Evolutionary conservation across 2,113 vertebrate species (phyloP), one percentile per base, ranked within the genome.

Genomic region (Alectura lathami): DNA sequence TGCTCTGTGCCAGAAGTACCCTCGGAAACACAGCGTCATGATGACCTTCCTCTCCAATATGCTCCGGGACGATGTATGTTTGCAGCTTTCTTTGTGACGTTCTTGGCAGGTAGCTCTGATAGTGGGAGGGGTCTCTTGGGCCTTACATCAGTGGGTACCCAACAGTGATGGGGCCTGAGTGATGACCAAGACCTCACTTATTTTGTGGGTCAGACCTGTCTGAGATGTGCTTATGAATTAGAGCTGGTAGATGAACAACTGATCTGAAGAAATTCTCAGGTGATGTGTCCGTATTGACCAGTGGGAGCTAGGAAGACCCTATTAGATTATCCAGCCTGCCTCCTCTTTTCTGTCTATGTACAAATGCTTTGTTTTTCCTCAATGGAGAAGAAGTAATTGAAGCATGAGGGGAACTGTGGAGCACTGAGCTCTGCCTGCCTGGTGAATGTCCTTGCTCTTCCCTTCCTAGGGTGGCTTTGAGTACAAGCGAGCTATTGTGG

Each of bases 1-100:
- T 48, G 99, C 99, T 47, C 97, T 99, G 85, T 99, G 99, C 97
- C 99, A 99, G 98, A 99, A 99, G 70, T 99, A 99, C 97, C 99
- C 99, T 54, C 98, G 99, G 89, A 99, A 99, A 82, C 99, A 99
- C 97, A 98, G 98, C 0, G 99, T 99, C 77, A 99, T 99, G 99
- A 99, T 99, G 99, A 99, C 99, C 79, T 99, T 99, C 97, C 97
- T 99, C 72, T 99, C 99, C 97, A 99, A 99, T 95, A 99, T 99
- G 99, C 99, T 99, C 81, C 97, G 99, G 94, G 99, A 99, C 67
- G 99, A 99, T 77, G 99, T 99, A 97, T 53, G 99, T 98, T 20
- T 13, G 50, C 3, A 21, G 8, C 38, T 54, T 77, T 8, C n/a
- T 29, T 43, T 26, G 29, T 11, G 26, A 57, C n/a, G n/a, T 36